Evolutionary conservation across 1,140 invertebrate genomes (phyloP).

Genomic region (Drosophila nebulosa): DNA sequence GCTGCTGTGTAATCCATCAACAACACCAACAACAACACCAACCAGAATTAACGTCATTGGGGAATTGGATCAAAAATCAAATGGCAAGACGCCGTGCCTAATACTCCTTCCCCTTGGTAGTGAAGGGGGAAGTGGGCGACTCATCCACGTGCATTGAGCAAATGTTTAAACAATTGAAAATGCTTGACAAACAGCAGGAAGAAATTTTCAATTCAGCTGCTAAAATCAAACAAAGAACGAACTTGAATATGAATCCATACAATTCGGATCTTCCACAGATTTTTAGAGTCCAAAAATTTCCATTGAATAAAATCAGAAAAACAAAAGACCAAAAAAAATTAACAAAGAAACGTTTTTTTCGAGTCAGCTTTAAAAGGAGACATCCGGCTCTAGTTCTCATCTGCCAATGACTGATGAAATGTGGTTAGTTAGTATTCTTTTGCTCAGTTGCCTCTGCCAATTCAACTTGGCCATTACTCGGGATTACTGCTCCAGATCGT

Average conservation of each 20-base stretch:
- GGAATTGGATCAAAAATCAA: conserved; percentile 19
- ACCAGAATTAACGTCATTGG: conserved; percentile 13
- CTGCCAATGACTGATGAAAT: not conserved
- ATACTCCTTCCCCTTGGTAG: too few species aligned
- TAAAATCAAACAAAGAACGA: not conserved
- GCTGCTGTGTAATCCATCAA: not conserved
- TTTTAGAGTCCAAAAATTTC: too few species aligned
- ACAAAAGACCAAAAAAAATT: not conserved
- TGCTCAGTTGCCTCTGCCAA: not conserved
- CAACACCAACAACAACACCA: not conserved
- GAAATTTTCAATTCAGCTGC: not conserved
- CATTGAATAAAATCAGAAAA: not conserved
- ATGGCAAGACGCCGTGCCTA: not conserved
- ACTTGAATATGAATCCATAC: not conserved
- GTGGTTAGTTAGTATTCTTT: not conserved
- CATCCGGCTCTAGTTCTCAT: not conserved
- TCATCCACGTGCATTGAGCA: conserved; percentile 13
- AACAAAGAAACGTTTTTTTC: not conserved
- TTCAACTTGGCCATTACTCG: not conserved
- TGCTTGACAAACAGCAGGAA: conserved; percentile 3
- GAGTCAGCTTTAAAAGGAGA: not conserved
- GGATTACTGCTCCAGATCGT: not conserved
- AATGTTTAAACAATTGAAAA: conserved; percentile 27
- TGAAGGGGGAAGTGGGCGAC: not conserved
- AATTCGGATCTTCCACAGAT: too few species aligned